Conservation (phyloP, 2,113 vertebrate species). For the Ciconia maguari region DNA sequence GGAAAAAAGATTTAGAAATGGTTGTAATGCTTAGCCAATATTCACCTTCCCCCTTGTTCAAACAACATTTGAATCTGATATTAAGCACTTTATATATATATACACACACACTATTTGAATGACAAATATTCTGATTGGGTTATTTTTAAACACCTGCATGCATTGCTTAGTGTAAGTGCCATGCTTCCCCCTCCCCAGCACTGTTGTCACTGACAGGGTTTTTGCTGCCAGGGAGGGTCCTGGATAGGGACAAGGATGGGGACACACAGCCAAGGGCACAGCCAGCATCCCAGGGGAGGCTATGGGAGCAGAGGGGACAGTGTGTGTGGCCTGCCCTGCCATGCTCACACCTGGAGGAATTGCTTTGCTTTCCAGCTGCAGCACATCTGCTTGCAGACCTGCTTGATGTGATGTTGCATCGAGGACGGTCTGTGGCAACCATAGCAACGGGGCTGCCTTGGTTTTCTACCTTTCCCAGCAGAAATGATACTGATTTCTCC, state of each 20-base stretch:
- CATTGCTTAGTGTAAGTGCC: not conserved
- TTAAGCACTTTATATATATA: not conserved
- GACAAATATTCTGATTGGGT: not conserved
- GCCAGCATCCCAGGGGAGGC: not conserved
- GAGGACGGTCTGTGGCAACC: not conserved
- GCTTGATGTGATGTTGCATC: not conserved
- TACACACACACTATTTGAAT: not conserved
- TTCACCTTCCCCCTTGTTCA: not conserved
- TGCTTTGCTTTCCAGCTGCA: not conserved
- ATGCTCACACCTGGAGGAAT: not conserved
- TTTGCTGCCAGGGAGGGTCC: not conserved
- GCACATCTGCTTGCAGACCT: slow-evolving; percentile 17
- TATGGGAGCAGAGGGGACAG: not conserved
- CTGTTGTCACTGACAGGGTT: not conserved
- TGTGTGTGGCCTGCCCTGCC: not conserved
- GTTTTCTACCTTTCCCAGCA: not conserved
- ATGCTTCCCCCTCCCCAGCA: not conserved
- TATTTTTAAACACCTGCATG: not conserved
- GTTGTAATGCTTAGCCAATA: not conserved
- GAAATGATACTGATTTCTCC: not conserved
- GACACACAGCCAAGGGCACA: not conserved
- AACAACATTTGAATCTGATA: not conserved
- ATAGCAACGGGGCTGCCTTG: slow-evolving; percentile 23
- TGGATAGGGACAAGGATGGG: not conserved
- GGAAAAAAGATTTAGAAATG: not conserved